Conservation (phyloP, 2,888 invertebrate species). For the Eudasyphora cyanicolor region DNA sequence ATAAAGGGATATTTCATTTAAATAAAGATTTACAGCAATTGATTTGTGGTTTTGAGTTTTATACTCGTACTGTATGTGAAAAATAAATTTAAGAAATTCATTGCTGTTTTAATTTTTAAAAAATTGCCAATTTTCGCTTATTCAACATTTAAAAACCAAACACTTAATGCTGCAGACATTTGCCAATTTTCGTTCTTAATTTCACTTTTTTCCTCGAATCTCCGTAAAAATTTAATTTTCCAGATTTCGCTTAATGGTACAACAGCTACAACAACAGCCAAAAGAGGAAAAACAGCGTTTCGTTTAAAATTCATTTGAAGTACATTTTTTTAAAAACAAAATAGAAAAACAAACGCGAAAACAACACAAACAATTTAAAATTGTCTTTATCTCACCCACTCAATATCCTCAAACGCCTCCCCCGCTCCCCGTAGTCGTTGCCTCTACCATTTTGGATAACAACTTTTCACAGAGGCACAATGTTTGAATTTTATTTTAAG, state of each 20-base stretch:
- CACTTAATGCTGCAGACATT: background rate
- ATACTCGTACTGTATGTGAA: too few species aligned
- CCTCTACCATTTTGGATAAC: background rate
- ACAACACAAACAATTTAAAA: background rate
- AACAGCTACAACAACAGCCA: background rate
- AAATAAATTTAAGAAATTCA: too few species aligned
- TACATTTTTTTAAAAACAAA: background rate
- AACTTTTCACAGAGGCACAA: background rate
- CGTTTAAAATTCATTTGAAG: conserved; percentile 9
- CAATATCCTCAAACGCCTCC: background rate
- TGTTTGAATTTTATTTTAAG: background rate
- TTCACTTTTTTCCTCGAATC: background rate
- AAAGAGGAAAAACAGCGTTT: background rate
- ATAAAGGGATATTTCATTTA: too few species aligned
- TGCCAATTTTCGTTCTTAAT: background rate
- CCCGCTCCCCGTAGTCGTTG: background rate
- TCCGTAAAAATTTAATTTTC: background rate
- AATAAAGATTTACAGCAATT: too few species aligned
- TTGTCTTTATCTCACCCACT: background rate
- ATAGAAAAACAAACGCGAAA: background rate
- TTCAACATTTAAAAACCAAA: background rate
- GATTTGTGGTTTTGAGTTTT: too few species aligned
- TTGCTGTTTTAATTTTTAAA: too few species aligned
- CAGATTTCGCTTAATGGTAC: background rate
- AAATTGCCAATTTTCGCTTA: background rate